These are phyloP conservation scores for Rhinatrema bivittatum DNA, from an alignment of 2,797 vertebrate genomes.

Conservation along the genomic window DNA sequence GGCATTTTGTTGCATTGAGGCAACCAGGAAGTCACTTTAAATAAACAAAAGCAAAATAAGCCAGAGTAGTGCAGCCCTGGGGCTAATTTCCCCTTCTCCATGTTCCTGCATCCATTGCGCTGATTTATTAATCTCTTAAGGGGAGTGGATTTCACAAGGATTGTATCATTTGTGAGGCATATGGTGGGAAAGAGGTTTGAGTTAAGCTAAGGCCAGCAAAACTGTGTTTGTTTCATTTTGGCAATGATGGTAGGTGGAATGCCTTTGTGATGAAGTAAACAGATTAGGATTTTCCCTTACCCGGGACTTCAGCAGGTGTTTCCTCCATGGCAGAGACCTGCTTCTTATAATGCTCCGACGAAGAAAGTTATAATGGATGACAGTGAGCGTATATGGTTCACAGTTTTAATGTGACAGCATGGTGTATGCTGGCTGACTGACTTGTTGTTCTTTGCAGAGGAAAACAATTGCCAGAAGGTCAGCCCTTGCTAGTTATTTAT, in stretches of 20 bases:
- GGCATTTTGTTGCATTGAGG: too few relatives aligned
- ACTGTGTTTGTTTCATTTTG: slow-evolving; percentile 30
- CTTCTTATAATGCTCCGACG: slow-evolving; percentile 44
- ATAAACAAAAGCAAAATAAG: too few relatives aligned
- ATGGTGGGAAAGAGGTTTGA: slow-evolving; percentile 30
- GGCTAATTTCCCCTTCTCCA: too few relatives aligned
- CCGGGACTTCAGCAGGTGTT: slow-evolving; percentile 65
- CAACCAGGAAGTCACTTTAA: too few relatives aligned
- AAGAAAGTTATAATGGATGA: slow-evolving; percentile 51
- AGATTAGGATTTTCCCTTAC: slow-evolving; percentile 29
- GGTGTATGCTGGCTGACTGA: slow-evolving; percentile 47
- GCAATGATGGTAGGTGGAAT: slow-evolving; percentile 41
- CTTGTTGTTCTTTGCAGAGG: slow-evolving; percentile 28
- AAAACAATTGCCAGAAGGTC: too few relatives aligned
- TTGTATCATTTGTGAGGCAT: slow-evolving; percentile 30
- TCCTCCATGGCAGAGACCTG: slow-evolving; percentile 42
- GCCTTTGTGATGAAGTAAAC: slow-evolving; percentile 29
- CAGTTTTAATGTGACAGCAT: slow-evolving; percentile 53
- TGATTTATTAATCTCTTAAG: slow-evolving; percentile 28
- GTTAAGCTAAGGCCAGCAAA: slow-evolving; percentile 25
- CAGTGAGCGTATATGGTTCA: slow-evolving; percentile 48
- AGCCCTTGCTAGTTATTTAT: too few relatives aligned
- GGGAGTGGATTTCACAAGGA: slow-evolving; percentile 22
- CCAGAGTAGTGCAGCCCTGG: too few relatives aligned
- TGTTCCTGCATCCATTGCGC: too few relatives aligned